Percentiles rank a stretch among this genome's conserved stretches.
phyloP scores from a whole-genome alignment of 2,888 invertebrate species.

The Ophion ventricosus region DNA sequence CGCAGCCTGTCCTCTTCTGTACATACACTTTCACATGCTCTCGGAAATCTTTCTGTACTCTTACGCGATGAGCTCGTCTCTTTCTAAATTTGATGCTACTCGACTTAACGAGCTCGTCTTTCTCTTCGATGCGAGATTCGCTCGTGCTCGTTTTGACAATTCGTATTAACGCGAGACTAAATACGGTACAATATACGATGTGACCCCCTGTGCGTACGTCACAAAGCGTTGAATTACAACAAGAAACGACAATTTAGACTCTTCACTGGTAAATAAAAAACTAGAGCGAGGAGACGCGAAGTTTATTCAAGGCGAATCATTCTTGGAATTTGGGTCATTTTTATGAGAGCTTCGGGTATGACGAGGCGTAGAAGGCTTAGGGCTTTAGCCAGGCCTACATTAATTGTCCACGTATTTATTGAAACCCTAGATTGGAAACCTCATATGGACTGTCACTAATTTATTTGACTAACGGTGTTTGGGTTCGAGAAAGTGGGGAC shows the following conservation, averaged over 20 bases:
- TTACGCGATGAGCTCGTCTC: constrained; percentile 32
- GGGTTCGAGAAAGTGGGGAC: too few species aligned
- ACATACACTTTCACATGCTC: constrained; percentile 57
- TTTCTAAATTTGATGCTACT: constrained; percentile 14
- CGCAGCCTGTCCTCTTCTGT: constrained; percentile 9
- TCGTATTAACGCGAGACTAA: not conserved
- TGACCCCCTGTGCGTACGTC: not conserved
- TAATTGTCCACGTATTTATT: not conserved
- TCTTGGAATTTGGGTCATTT: not conserved
- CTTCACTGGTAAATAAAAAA: not conserved
- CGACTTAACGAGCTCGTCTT: constrained; percentile 17
- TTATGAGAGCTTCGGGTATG: not conserved
- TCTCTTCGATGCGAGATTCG: not conserved
- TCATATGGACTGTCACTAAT: too few species aligned
- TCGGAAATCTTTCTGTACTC: constrained; percentile 54
- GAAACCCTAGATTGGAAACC: too few species aligned
- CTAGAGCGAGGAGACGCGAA: not conserved
- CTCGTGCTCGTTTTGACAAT: too few species aligned
- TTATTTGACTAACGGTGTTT: too few species aligned
- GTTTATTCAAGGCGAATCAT: not conserved
- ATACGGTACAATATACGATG: not conserved
- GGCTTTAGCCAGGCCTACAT: not conserved
- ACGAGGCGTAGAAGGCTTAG: not conserved
- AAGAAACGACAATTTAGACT: not conserved
- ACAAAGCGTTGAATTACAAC: too few species aligned